Evolutionary conservation across 2,113 vertebrate genomes (phyloP).

Genomic region (mouse (Mus musculus)): GRCm39 chr7:69677501-69678000

Average conservation of each 20-base stretch:
- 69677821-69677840: neutral
- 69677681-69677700: neutral
- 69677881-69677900: neutral
- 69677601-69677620: neutral
- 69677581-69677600: too few relatives aligned
- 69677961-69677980: neutral
- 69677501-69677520: neutral
- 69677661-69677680: neutral
- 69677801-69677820: neutral
- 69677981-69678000: neutral
- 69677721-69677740: neutral
- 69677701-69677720: neutral
- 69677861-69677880: neutral
- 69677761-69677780: neutral
- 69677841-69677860: neutral
- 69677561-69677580: too few relatives aligned
- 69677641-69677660: neutral
- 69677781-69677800: neutral
- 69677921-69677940: neutral
- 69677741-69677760: neutral
- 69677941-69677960: too few relatives aligned
- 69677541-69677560: too few relatives aligned
- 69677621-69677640: neutral
- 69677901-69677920: neutral
- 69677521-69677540: too few relatives aligned